These are phyloP conservation scores for Dryobotodes eremita DNA, from an alignment of 2,888 invertebrate species.

Conservation along the genomic window DNA sequence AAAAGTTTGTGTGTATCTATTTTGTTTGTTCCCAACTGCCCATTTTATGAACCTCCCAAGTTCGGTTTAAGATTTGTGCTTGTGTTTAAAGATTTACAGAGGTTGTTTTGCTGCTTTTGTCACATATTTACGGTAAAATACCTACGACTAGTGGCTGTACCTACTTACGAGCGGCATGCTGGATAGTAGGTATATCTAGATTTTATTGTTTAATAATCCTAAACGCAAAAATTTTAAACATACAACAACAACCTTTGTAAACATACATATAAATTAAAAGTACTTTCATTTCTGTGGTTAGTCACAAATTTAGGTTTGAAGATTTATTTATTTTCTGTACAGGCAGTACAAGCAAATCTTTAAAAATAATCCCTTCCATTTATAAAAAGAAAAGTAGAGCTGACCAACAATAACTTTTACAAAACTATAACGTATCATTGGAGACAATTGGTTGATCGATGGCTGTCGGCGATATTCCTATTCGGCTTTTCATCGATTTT, in stretches of 20 bases:
- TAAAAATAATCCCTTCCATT: background rate
- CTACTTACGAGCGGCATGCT: background rate
- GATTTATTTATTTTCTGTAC: background rate
- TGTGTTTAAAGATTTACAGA: constrained; percentile 10
- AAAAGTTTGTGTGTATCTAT: constrained; percentile 29
- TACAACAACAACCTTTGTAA: background rate
- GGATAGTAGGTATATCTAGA: background rate
- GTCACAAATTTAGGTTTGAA: background rate
- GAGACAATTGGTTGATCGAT: constrained; percentile 73
- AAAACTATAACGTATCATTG: constrained; percentile 74
- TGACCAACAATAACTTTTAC: constrained; percentile 44
- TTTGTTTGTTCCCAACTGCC: constrained; percentile 26
- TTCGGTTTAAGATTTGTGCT: background rate
- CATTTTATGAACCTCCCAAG: background rate
- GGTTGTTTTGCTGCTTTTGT: background rate
- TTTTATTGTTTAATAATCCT: background rate
- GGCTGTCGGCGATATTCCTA: constrained; percentile 80
- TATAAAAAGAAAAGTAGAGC: constrained; percentile 21
- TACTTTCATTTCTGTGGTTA: background rate
- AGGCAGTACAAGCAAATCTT: background rate
- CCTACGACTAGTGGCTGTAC: background rate
- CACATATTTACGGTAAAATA: background rate
- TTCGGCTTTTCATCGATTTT: constrained; percentile 79
- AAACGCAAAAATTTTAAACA: background rate
- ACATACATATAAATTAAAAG: background rate